A percentile compares a stretch with the other conserved stretches of the same genome.
Evolutionary conservation across 1,140 invertebrate genomes (phyloP).

Genomic region (Drosophila yakuba): DNA sequence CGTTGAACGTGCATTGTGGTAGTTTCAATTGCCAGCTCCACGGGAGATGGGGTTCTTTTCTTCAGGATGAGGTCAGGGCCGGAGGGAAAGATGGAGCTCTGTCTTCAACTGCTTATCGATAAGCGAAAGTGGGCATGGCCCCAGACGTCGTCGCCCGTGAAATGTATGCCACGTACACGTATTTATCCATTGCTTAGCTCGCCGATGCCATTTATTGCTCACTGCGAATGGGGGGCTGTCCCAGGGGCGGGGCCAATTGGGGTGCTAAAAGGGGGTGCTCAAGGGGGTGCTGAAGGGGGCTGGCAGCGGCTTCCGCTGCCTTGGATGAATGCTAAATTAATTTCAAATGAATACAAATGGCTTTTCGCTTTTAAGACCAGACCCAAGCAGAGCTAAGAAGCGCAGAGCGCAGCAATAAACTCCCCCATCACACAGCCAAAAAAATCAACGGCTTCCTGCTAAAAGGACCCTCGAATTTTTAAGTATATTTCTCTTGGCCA

Average conservation of each 20-base stretch:
- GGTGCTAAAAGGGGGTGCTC: background rate
- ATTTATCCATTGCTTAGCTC: slow-evolving; percentile 82
- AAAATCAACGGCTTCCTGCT: slow-evolving; percentile 4
- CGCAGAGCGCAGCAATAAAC: slow-evolving; percentile 51
- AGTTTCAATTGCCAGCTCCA: slow-evolving; percentile 63
- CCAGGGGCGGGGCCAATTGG: slow-evolving; percentile 17
- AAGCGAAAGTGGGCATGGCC: slow-evolving; percentile 51
- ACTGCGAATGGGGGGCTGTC: slow-evolving; percentile 28
- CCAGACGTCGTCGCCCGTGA: slow-evolving; percentile 53
- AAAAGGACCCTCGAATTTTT: slow-evolving; percentile 16
- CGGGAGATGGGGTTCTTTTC: background rate
- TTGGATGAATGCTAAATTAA: slow-evolving; percentile 83
- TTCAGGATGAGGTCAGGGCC: background rate
- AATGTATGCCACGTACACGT: slow-evolving; percentile 83
- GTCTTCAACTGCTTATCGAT: slow-evolving; percentile 78
- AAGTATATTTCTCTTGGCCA: slow-evolving; percentile 32
- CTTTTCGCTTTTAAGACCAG: slow-evolving; percentile 81
- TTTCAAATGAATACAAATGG: slow-evolving; percentile 84
- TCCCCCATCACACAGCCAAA: slow-evolving; percentile 34
- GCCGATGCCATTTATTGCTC: slow-evolving; percentile 70
- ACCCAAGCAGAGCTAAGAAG: slow-evolving; percentile 39
- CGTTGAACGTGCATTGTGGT: slow-evolving; percentile 52
- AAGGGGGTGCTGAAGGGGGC: background rate
- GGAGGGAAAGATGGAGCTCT: background rate
- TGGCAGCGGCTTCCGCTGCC: slow-evolving; percentile 54